Base-by-base conservation (phyloP, 2,797 vertebrate genomes). In the Melanotaenia maccullochi region DNA sequence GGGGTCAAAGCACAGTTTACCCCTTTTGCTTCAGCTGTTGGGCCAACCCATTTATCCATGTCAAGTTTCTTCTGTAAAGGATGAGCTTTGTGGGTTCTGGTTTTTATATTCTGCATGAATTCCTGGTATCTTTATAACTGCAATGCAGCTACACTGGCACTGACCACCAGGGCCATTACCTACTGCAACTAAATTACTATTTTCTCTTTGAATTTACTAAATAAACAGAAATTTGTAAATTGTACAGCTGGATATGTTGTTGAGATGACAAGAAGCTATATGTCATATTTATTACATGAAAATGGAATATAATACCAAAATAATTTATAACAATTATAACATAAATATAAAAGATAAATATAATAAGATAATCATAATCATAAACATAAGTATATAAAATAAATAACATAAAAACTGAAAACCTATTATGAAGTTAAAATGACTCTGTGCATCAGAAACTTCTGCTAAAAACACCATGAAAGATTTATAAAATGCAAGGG, bases 11-110 rank as follows among this genome's bases (percentile, higher is more conserved):
- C 68, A 60, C 71, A 49, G 49, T 32, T 8, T 25, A 44, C 42
- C 60, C 75, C 81, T 83, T 61, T 65, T 62, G 56, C 57, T 72
- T 64, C 66, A 56, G 60, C 47, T 40, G 64, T 79, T 75, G 51
- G 68, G 59, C 65, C 71, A 44, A 38, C 44, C 51, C 58, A 87
- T 73, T 84, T 87, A 87, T 72, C 61, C n/a, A 62, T 68, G 74
- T 79, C 71, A 82, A 75, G 73, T 47, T 61, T 77, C 56, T 59
- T 54, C 32, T 79, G 55, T 74, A 74, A 76, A 66, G 78, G 55
- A 82, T 81, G 69, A 71, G 47, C 59, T 30, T 24, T 24, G 30
- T 22, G 1, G 33, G 52, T 36, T 16, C 54, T 32, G 20, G 56
- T 54, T 69, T 73, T 73, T 30, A 30, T 33, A 63, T 70, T 74